Percentiles rank a stretch among this genome's conserved stretches.
These are phyloP conservation scores for Bolborhynchus lineola DNA, from an alignment of 2,113 vertebrate species.

Conservation along the genomic window DNA sequence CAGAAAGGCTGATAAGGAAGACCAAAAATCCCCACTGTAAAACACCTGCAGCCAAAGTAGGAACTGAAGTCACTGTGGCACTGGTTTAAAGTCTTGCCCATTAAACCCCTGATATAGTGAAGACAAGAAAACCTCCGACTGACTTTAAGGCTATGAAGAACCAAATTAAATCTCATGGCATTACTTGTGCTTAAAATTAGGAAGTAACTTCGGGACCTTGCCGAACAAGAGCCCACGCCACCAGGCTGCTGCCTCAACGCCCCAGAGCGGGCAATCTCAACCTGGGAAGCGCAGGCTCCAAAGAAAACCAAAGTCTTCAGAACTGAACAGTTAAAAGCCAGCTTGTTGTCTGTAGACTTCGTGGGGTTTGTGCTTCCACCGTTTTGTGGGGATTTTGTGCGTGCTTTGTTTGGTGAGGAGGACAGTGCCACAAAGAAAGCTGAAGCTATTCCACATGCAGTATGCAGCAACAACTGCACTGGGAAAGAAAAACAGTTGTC, in stretches of 20 bases:
- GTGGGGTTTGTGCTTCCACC: background rate
- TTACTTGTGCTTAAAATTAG: background rate
- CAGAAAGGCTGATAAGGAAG: background rate
- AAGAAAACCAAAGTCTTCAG: background rate
- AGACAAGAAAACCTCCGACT: background rate
- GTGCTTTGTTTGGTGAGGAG: background rate
- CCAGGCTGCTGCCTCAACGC: background rate
- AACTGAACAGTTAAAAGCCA: background rate
- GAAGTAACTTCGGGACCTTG: background rate
- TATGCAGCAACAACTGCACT: background rate
- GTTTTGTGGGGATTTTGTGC: background rate
- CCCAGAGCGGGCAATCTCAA: background rate
- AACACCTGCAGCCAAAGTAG: background rate
- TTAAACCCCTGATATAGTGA: background rate
- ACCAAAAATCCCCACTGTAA: background rate
- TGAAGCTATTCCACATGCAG: background rate
- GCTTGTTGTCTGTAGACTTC: background rate
- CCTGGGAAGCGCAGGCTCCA: background rate
- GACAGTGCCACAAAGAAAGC: background rate
- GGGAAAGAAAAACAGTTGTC: slow-evolving; percentile 41
- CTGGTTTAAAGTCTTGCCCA: background rate
- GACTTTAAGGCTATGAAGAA: background rate
- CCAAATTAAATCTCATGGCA: background rate
- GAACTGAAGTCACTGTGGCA: background rate
- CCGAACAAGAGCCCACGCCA: background rate